Conservation (phyloP, 2,113 vertebrate genomes). For the Gopherus flavomarginatus region DNA sequence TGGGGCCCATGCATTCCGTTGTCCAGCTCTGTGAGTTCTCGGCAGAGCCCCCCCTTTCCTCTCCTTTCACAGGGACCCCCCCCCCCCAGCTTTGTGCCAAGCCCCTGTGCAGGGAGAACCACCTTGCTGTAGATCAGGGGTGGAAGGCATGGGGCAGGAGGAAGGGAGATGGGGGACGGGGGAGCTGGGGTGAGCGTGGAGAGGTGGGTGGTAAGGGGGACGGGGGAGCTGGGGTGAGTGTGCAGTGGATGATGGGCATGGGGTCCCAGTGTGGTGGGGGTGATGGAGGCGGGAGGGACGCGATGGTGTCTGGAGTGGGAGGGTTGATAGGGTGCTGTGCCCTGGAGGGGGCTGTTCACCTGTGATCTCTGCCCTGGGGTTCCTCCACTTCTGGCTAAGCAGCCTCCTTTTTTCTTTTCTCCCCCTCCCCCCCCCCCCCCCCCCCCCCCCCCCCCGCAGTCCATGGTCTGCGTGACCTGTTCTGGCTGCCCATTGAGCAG, state of each 20-base stretch:
- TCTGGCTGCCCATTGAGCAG: conserved; percentile 95
- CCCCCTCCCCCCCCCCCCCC: background rate
- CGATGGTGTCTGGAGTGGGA: background rate
- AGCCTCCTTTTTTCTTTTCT: too few species aligned
- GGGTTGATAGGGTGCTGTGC: background rate
- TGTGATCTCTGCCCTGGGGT: background rate
- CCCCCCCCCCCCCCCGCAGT: conserved; percentile 72
- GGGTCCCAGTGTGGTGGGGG: background rate
- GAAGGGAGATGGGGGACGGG: too few species aligned
- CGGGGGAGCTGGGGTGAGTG: too few species aligned
- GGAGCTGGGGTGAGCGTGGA: background rate
- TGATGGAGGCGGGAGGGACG: background rate
- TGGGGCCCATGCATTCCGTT: conserved; percentile 93
- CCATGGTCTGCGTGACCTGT: conserved; percentile 91
- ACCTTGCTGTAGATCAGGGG: background rate
- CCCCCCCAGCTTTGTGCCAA: background rate
- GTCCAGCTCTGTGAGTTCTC: conserved; percentile 91
- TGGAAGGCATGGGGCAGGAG: too few species aligned
- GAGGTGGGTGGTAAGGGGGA: too few species aligned
- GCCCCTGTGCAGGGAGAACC: background rate
- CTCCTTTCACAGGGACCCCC: too few species aligned
- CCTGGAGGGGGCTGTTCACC: background rate
- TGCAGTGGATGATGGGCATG: background rate
- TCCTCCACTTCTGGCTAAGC: too few species aligned
- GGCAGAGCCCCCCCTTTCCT: rapidly evolving